Evolutionary conservation across 2,797 vertebrate genomes (phyloP).

Genomic region (Neopelma chrysocephalum): DNA sequence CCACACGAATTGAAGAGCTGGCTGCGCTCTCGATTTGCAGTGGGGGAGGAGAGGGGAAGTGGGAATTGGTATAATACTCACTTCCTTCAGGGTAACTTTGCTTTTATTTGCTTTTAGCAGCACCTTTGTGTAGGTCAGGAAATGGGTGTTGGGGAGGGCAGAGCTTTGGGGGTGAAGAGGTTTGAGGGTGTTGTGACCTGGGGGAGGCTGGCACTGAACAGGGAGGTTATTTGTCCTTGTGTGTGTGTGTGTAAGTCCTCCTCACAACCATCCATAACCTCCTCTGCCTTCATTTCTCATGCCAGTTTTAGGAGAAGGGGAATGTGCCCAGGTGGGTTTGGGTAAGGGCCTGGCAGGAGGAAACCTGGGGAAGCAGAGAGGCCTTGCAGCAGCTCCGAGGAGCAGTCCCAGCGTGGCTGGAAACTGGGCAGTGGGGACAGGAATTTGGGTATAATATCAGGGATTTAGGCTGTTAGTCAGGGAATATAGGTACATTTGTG

Average conservation of each 20-base stretch:
- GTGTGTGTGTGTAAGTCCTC: fast-evolving
- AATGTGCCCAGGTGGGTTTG: background rate
- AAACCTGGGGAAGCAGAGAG: background rate
- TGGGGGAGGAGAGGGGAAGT: slow-evolving; percentile 34
- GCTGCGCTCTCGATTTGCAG: background rate
- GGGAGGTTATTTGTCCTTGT: background rate
- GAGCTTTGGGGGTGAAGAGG: background rate
- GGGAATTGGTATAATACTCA: background rate
- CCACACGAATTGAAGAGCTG: background rate
- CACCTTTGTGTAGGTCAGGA: background rate
- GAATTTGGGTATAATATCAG: background rate
- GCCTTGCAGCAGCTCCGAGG: fast-evolving
- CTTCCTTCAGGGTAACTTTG: background rate
- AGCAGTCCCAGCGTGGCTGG: background rate
- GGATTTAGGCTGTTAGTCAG: background rate
- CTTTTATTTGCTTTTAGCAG: background rate
- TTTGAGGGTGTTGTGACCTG: fast-evolving
- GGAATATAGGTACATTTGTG: fast-evolving
- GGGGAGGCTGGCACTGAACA: background rate
- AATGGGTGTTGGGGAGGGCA: background rate
- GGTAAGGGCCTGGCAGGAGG: fast-evolving
- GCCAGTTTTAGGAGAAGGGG: background rate
- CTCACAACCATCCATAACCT: fast-evolving
- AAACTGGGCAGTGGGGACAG: background rate
- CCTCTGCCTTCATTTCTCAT: background rate